Conservation (phyloP, 2,113 vertebrate species). For the Oryctolagus cuniculus region mOryCun1.1 NC_091443.1:15724001-15724500, state of each 20-base stretch:
- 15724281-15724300: neutral
- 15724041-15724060: neutral
- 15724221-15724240: neutral
- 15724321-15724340: neutral
- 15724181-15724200: neutral
- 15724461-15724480: no score
- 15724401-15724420: no score
- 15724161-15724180: neutral
- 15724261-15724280: neutral
- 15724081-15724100: neutral
- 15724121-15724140: neutral
- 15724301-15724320: conserved; percentile 4
- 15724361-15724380: neutral
- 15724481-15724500: no score
- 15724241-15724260: neutral
- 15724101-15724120: neutral
- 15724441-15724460: no score
- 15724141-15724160: neutral
- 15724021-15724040: neutral
- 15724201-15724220: neutral
- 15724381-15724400: no score
- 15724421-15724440: no score
- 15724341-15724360: neutral
- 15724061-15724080: neutral
- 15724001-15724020: no score